phyloP scores from a whole-genome alignment of 2,888 invertebrate genomes.

The Caenorhabditis virilis region DNA sequence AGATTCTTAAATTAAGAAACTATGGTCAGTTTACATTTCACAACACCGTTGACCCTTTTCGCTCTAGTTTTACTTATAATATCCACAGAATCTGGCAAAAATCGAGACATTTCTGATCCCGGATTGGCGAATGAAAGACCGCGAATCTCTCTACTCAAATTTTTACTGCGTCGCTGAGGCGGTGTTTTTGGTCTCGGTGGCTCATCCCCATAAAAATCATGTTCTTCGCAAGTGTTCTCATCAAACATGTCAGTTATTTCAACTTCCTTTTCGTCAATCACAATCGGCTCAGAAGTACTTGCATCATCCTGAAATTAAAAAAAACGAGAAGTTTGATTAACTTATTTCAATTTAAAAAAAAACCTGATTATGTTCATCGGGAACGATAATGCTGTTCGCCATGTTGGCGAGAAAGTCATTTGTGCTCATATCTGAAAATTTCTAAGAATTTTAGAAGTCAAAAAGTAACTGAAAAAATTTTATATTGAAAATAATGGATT shows the following conservation, averaged over 20 bases:
- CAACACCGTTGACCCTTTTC: no score
- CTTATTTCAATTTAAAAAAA: background rate
- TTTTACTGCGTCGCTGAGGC: no score
- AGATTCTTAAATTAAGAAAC: no score
- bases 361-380: background rate
- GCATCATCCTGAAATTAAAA: no score
- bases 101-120: slow-evolving; percentile 15
- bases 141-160: slow-evolving; percentile 15
- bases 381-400: background rate
- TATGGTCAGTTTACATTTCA: no score
- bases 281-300: no score
- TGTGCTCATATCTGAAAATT: slow-evolving; percentile 11
- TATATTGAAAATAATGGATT: background rate
- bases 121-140: slow-evolving; percentile 18
- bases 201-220: no score
- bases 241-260: no score
- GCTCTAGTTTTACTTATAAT: slow-evolving; percentile 11
- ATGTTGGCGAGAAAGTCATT: slow-evolving; percentile 16
- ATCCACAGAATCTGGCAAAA: slow-evolving; percentile 10
- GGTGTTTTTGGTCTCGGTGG: no score
- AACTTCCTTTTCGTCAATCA: no score
- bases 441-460: background rate
- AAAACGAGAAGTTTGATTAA: background rate
- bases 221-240: no score
- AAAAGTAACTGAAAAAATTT: no score